Base-by-base conservation (phyloP, 1,140 invertebrate species). In the Eriocheir sinensis region DNA sequence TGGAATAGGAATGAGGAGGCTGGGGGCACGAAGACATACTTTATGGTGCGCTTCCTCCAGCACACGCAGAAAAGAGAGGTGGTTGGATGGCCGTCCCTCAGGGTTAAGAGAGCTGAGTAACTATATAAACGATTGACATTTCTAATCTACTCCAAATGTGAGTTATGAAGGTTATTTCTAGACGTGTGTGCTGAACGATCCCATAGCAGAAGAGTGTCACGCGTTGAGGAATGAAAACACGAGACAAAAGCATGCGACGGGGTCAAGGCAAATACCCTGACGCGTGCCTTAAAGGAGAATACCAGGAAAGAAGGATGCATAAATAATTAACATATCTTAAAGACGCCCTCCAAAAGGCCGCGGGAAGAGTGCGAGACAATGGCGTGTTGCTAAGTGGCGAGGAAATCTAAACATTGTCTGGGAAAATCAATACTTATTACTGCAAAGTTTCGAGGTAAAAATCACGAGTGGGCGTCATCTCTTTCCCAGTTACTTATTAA, bases 1-100 rank as follows among this genome's bases (percentile, higher is more conserved):
- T 53, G 80, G 93, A 94, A 94, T 94, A 85, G 93, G 48, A 94
- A 94, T 91, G 93, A 93, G 92, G 60, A 17, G 79, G 17, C 4
- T 83, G 80, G 91, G 27, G 79, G 40, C 34, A 92, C 0, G 38
- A 60, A 91, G 60, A 72, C 85, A 86, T 86, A 72, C 60, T 72
- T 40, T 86, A 86, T 38, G 36, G 36, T 40, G 85, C 85, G 21
- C 41, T 44, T 21, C 85, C 12, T 38, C 41, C 36, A 44, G 36
- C 27, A 38, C n/a, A 9, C 9, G 32, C 6, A 15, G 27, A 30
- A 8, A 38, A 40, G n/a, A 86, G n/a, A 86, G 21, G 34, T 72
- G 60, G 8, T 72, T 72, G 48, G n/a, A n/a, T n/a, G n/a, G n/a
- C n/a, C 9, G 60, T 72, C 60, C 60, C 21, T 0, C n/a, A n/a